Evolutionary conservation across 23 tunicate species (phyloP), one percentile per base, ranked within the genome.

Genomic region (Halocynthia aurantium): DNA sequence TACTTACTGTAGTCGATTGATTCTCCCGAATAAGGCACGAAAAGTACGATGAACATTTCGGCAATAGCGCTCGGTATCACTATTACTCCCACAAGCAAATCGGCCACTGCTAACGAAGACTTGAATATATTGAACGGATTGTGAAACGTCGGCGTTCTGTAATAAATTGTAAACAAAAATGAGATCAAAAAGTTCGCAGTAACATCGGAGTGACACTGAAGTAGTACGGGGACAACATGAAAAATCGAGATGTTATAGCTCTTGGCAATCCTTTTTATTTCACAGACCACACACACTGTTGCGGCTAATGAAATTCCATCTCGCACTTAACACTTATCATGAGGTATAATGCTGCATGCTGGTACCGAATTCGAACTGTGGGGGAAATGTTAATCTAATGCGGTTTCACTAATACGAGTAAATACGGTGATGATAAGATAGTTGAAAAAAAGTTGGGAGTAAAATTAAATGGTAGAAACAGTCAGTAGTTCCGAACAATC

Each of bases 71-170:
- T 53, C 22, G 78, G 78, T 22, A 74, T 11, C n/a, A 74, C 64
- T 11, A 74, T 0, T 10, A 71, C 19, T 49, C 78, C 78, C 12
- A 74, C 78, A 10, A 56, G 64, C 57, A 74, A 64, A 54, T 74
- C 78, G 8, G 78, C 78, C 21, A 74, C 78, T 8, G 78, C 78
- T 44, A 74, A 64, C 20, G 78, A 74, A 74, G 64, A 74, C 31
- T 74, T 74, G 78, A 74, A 74, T 56, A 74, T 74, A 54, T 74
- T 52, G 78, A 74, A 56, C 8, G 78, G 50, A 64, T 74, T 74
- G 78, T 74, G 78, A 64, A 74, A 74, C 0, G 19, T 74, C 62
- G 18, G 55, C 49, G 55, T 74, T 49, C 78, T 74, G 78, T 8
- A 65, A 65, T 65, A 65, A 2, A 10, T 20, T 13, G 31, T 20